Percentiles rank a stretch among this genome's conserved stretches.
Conservation (phyloP, 2,113 vertebrate genomes). For the Hemicordylus capensis region DNA sequence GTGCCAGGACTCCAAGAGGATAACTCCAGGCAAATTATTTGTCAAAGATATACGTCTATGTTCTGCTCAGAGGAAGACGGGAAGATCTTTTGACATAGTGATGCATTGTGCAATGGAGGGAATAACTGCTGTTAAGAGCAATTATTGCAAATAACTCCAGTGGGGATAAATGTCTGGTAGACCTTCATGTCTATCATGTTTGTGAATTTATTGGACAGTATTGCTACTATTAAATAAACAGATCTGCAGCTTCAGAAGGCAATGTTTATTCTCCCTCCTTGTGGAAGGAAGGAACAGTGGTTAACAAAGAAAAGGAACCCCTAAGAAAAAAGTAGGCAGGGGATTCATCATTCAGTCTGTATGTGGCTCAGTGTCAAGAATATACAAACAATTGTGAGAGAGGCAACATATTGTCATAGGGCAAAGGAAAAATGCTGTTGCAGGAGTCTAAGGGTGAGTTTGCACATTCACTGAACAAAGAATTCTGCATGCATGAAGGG, state of each 20-base stretch:
- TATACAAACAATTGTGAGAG: not conserved
- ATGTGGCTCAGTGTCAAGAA: not conserved
- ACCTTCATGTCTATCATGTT: not conserved
- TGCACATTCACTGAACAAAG: not conserved
- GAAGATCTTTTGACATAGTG: not conserved
- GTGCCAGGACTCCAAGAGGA: not conserved
- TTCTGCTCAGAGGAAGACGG: not conserved
- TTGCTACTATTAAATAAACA: not conserved
- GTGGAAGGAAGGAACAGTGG: not conserved
- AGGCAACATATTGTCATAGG: not conserved
- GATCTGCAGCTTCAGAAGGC: not conserved
- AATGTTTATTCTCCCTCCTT: not conserved
- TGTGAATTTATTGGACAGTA: not conserved
- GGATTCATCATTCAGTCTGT: not conserved
- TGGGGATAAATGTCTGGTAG: not conserved
- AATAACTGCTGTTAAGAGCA: conserved; percentile 1
- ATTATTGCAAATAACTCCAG: conserved; percentile 6
- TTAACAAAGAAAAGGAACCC: not conserved
- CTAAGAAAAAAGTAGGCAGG: not conserved
- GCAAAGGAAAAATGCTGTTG: not conserved
- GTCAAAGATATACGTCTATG: not conserved
- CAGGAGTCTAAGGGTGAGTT: not conserved
- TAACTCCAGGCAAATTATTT: conserved; percentile 20
- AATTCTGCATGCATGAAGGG: not conserved
- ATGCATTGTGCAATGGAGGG: not conserved